Conservation (phyloP, 2,888 invertebrate species). For the Hypsopygia costalis region DNA sequence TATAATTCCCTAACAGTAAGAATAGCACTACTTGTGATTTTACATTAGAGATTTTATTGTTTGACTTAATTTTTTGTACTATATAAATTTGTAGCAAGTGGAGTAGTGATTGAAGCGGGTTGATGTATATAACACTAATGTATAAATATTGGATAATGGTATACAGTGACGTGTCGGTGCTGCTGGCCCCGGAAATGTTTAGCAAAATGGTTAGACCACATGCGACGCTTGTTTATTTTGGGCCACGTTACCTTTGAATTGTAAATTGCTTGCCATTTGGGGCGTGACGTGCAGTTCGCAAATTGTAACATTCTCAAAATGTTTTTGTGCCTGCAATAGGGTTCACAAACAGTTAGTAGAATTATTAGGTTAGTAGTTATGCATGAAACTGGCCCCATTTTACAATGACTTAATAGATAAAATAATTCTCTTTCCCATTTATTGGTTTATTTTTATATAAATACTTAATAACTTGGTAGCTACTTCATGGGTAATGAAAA, state of each 20-base stretch:
- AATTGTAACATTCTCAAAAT: too few relatives aligned
- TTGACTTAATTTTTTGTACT: slow-evolving; percentile 72
- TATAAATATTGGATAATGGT: slow-evolving; percentile 44
- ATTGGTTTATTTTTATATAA: too few relatives aligned
- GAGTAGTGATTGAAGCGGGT: slow-evolving; percentile 59
- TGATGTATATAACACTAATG: slow-evolving; percentile 62
- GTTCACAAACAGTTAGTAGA: too few relatives aligned
- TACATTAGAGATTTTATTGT: slow-evolving; percentile 75
- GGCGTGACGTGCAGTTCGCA: too few relatives aligned
- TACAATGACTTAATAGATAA: too few relatives aligned
- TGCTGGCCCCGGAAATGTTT: slow-evolving; percentile 35
- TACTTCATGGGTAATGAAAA: too few relatives aligned
- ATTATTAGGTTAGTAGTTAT: too few relatives aligned
- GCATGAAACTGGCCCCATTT: too few relatives aligned
- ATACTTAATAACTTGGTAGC: too few relatives aligned
- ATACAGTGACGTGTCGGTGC: slow-evolving; percentile 29
- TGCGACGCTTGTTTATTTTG: slow-evolving; percentile 47
- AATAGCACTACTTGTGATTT: slow-evolving; percentile 81
- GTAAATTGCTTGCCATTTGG: slow-evolving; percentile 13
- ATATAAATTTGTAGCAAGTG: slow-evolving; percentile 46
- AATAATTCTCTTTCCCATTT: too few relatives aligned
- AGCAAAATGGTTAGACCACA: slow-evolving; percentile 71
- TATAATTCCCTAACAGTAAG: slow-evolving; percentile 79
- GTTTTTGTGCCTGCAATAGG: too few relatives aligned
- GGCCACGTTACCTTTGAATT: slow-evolving; percentile 43